These are phyloP conservation scores for Apomyelois bistriatella DNA, from an alignment of 2,888 invertebrate genomes.

Conservation along the genomic window DNA sequence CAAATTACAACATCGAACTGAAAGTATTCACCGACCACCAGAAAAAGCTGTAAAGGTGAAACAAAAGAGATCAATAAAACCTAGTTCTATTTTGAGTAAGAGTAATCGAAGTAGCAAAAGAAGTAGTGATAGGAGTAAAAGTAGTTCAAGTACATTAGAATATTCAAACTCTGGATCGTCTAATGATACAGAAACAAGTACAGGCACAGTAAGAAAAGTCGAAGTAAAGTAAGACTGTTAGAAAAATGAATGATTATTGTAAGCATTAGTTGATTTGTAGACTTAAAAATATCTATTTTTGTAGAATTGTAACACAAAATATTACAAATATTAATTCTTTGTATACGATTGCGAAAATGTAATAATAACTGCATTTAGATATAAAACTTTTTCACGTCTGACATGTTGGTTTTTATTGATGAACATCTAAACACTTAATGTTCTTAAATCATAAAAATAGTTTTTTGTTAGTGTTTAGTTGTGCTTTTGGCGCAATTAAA, in stretches of 20 bases:
- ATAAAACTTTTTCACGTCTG: too few species aligned
- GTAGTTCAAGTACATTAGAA: conserved; percentile 53
- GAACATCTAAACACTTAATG: too few species aligned
- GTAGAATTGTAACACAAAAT: neutral
- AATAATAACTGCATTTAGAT: too few species aligned
- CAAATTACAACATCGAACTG: conserved; percentile 64
- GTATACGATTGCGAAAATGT: too few species aligned
- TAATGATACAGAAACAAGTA: conserved; percentile 75
- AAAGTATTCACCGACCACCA: conserved; percentile 64
- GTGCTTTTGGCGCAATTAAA: too few species aligned
- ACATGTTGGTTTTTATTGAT: too few species aligned
- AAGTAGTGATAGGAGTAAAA: conserved; percentile 38
- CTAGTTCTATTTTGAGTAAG: conserved; percentile 50
- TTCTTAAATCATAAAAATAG: too few species aligned
- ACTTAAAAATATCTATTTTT: neutral
- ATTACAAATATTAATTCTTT: too few species aligned
- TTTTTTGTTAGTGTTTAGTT: too few species aligned
- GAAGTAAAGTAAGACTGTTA: conserved; percentile 37
- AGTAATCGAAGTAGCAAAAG: conserved; percentile 41
- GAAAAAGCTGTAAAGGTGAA: conserved; percentile 67
- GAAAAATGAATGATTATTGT: neutral
- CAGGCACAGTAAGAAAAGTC: conserved; percentile 68
- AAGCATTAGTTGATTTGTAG: neutral
- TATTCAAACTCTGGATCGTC: conserved; percentile 81
- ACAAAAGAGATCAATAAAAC: conserved; percentile 51